These are phyloP conservation scores for Struthidea cinerea DNA, from an alignment of 2,113 vertebrate genomes.

Conservation along the genomic window DNA sequence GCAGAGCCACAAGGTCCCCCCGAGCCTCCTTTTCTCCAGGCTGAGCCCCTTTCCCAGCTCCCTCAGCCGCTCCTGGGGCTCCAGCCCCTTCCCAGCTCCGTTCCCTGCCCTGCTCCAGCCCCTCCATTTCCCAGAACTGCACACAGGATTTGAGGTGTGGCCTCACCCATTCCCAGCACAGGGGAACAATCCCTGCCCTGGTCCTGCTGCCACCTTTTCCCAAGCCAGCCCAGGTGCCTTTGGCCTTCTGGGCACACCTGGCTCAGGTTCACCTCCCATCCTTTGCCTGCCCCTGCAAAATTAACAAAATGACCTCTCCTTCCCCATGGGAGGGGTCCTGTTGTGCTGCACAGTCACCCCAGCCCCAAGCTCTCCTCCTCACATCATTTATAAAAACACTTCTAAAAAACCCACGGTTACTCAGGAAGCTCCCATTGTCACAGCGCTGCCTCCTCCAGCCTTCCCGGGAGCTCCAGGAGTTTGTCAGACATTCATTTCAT, in stretches of 20 bases:
- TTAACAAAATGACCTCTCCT: not conserved
- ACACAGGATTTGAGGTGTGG: not conserved
- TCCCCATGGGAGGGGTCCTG: accelerated
- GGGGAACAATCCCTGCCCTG: not conserved
- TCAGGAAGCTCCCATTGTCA: not conserved
- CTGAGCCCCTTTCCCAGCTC: not conserved
- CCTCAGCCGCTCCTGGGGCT: too few species aligned
- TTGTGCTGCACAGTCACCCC: not conserved
- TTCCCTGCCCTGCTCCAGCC: too few species aligned
- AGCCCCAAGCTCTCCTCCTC: not conserved
- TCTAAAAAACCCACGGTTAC: not conserved
- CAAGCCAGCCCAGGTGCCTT: not conserved
- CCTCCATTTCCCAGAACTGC: not conserved
- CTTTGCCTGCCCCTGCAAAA: not conserved
- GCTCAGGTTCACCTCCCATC: not conserved
- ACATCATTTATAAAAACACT: not conserved
- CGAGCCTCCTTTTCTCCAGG: not conserved
- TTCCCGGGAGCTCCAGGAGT: not conserved
- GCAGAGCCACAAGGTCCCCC: not conserved
- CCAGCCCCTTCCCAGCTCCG: too few species aligned
- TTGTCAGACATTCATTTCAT: not conserved
- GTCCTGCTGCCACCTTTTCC: not conserved
- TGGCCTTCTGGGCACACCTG: not conserved
- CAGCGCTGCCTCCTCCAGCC: not conserved
- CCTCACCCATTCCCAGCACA: not conserved